Evolutionary conservation across 2,797 vertebrate species (phyloP), one percentile per base, ranked within the genome.

Genomic region (Heteromormyrus szaboi): DNA sequence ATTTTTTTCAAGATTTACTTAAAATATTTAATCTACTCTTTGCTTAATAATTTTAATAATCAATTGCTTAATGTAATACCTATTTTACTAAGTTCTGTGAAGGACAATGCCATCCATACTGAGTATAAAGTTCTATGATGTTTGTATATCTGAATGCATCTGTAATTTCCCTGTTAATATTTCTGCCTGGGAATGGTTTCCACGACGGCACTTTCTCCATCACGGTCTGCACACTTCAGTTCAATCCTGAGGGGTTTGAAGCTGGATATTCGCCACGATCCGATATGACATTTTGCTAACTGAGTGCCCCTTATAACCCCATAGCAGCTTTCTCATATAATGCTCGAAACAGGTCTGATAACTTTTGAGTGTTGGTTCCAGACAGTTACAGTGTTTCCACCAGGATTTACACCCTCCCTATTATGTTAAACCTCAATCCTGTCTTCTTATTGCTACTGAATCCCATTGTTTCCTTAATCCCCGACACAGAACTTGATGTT

Each of bases 361-460:
- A 33, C 50, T 85, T 29, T 53, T 29, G 25, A 51, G 83, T 29
- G 51, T 29, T 85, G 50, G 14, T 85, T 51, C 48, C 46, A 85
- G 25, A 53, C 83, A 51, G 22, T 51, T 54, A 79, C 7, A 79
- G 41, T 79, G 83, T 29, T 85, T 51, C 7, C 29, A 25, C 83
- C 22, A n/a, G 50, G 81, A 83, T 54, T 88, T 79, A 62, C 22
- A 22, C 2, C 8, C 19, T 46, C 9, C 51, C 19, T 37, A 84
- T 54, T 81, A 51, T 81, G 79, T 2, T 65, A 65, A 62, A 88
- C n/a, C 50, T 79, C 41, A 79, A 19, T 81, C 72, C 87, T 53
- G 29, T 41, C 25, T 53, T 41, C 68, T 84, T 85, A 62, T 62
- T 88, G 87, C 48, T 68, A 54, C 14, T 14, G 19, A 88, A 81